Percentiles rank a stretch among this genome's conserved stretches.
phyloP scores from a whole-genome alignment of 2,113 vertebrate genomes.

The Halcyon senegalensis region DNA sequence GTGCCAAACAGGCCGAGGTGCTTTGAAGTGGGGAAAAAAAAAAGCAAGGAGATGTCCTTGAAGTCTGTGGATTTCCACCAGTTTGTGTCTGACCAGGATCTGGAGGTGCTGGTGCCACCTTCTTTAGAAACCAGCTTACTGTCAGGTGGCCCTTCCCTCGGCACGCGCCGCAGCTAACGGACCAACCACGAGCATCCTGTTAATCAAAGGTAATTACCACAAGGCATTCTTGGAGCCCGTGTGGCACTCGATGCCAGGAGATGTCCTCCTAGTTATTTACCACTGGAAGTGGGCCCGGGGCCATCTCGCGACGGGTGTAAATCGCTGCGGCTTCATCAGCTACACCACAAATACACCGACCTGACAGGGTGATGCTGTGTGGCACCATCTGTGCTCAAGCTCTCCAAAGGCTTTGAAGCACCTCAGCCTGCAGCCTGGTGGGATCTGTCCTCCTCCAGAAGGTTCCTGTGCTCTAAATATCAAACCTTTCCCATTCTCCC shows the following conservation, averaged over 20 bases:
- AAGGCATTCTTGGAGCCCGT: not conserved
- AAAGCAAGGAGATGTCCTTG: not conserved
- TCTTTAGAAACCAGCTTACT: not conserved
- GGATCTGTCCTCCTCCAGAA: not conserved
- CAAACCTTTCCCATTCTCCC: not conserved
- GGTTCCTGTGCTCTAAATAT: not conserved
- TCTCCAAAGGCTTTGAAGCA: not conserved
- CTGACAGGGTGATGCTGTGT: fast-evolving
- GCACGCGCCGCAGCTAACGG: fast-evolving
- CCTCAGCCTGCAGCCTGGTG: fast-evolving
- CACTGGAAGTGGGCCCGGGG: not conserved
- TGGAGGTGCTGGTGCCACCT: not conserved
- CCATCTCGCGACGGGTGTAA: fast-evolving
- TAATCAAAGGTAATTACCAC: not conserved
- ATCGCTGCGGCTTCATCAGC: not conserved
- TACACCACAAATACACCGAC: fast-evolving
- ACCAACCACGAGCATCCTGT: fast-evolving
- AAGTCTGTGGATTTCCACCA: not conserved
- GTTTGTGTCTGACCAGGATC: not conserved
- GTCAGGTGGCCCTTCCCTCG: not conserved
- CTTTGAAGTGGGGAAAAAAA: not conserved
- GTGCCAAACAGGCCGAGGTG: not conserved
- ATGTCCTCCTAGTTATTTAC: not conserved
- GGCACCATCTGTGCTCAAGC: not conserved
- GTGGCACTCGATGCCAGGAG: not conserved